phyloP scores from a whole-genome alignment of 1,140 invertebrate species.

The Coelopa frigida region DNA sequence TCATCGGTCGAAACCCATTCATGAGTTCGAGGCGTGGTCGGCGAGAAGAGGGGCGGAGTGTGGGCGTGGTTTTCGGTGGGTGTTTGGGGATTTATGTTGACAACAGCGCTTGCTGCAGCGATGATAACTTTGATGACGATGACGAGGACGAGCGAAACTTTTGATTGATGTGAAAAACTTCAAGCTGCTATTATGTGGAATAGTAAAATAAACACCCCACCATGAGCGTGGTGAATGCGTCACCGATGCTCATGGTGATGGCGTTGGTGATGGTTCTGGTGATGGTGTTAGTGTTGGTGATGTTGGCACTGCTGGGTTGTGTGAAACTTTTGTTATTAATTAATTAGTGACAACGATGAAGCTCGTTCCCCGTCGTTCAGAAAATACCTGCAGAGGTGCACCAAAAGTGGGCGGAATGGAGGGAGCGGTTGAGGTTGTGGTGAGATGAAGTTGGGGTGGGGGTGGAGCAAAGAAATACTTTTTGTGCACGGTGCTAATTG shows the following conservation, averaged over 20 bases:
- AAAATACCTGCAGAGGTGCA: neutral
- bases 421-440: neutral
- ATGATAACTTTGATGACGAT: slow-evolving; percentile 43
- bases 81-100: too few species aligned
- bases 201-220: neutral
- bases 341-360: neutral
- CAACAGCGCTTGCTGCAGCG: slow-evolving; percentile 32
- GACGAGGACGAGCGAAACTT: slow-evolving; percentile 43
- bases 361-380: too few species aligned
- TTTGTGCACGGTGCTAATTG: neutral
- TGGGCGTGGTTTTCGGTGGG: too few species aligned
- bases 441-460: neutral
- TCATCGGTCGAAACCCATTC: too few species aligned
- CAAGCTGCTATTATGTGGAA: slow-evolving; percentile 34
- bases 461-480: neutral
- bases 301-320: neutral
- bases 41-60: too few species aligned
- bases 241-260: neutral
- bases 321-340: neutral
- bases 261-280: too few species aligned
- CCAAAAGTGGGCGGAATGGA: neutral
- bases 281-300: too few species aligned
- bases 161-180: slow-evolving; percentile 42
- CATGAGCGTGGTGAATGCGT: neutral
- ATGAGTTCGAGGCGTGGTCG: too few species aligned